phyloP scores from a whole-genome alignment of 2,113 vertebrate genomes.

The Prolemur simus region DNA sequence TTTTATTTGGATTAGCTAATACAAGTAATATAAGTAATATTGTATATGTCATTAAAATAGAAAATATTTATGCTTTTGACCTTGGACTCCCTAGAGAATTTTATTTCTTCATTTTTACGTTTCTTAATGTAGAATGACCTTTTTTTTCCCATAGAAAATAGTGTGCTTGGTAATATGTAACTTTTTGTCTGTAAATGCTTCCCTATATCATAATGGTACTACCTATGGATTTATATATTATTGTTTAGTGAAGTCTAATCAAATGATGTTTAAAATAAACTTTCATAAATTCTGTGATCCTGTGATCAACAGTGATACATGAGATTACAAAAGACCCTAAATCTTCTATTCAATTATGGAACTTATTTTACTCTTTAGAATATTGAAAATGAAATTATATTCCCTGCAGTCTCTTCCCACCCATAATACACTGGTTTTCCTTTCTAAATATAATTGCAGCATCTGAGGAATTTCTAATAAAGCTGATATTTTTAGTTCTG shows the following conservation, averaged over 20 bases:
- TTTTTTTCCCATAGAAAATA: conserved; percentile 55
- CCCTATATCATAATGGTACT: conserved; percentile 8
- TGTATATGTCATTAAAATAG: conserved; percentile 55
- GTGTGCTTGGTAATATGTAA: neutral
- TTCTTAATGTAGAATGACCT: conserved; percentile 41
- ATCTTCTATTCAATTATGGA: neutral
- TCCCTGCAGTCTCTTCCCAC: neutral
- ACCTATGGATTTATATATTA: conserved; percentile 31
- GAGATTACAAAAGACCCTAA: neutral
- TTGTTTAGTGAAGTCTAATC: conserved; percentile 38
- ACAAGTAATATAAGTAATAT: conserved; percentile 52
- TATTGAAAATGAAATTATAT: neutral
- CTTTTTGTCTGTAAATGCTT: conserved; percentile 34
- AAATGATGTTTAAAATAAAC: conserved; percentile 34
- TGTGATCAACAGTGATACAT: neutral
- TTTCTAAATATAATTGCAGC: conserved; percentile 20
- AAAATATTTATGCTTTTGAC: conserved; percentile 53
- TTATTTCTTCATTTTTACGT: conserved; percentile 53
- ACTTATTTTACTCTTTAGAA: conserved; percentile 45
- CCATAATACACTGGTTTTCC: neutral
- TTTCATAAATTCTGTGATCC: neutral
- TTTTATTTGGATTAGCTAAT: conserved; percentile 18
- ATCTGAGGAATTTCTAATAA: neutral
- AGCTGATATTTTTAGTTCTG: neutral
- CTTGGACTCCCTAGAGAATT: conserved; percentile 65